Percentiles rank a stretch among this genome's conserved stretches.
These are phyloP conservation scores for Aptenodytes patagonicus DNA, from an alignment of 2,113 vertebrate species.

Conservation along the genomic window DNA sequence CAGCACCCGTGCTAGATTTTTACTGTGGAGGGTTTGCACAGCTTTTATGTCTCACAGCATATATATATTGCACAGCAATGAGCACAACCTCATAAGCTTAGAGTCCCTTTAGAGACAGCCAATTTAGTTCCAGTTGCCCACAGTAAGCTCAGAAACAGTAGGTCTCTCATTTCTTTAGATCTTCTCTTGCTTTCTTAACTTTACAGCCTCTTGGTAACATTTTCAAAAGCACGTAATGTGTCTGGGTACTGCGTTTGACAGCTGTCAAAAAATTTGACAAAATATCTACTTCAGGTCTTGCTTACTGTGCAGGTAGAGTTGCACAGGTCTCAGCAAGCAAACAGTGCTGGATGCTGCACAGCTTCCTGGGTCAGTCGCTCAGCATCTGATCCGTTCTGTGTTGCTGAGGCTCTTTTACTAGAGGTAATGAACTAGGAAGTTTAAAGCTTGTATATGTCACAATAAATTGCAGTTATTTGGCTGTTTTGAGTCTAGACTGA, in stretches of 20 bases:
- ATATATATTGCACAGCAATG: background rate
- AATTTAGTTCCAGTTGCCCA: background rate
- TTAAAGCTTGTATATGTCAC: background rate
- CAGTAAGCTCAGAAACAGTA: background rate
- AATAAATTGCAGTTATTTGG: background rate
- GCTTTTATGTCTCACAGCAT: background rate
- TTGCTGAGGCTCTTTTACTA: background rate
- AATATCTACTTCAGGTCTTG: background rate
- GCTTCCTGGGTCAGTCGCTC: background rate
- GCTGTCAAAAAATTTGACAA: background rate
- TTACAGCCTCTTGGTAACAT: background rate
- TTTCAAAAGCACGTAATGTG: background rate
- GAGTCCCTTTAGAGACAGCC: background rate
- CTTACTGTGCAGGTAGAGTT: background rate
- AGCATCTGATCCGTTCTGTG: background rate
- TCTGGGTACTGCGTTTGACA: background rate
- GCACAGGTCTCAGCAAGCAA: background rate
- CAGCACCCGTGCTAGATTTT: background rate
- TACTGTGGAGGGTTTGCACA: background rate
- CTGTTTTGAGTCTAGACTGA: background rate
- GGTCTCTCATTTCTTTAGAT: background rate
- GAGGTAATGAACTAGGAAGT: background rate
- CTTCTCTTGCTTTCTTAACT: background rate
- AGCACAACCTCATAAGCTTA: background rate
- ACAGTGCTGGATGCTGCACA: accelerated